These are phyloP conservation scores for Escarpia spicata DNA, from an alignment of 2,888 invertebrate species.

Conservation along the genomic window DNA sequence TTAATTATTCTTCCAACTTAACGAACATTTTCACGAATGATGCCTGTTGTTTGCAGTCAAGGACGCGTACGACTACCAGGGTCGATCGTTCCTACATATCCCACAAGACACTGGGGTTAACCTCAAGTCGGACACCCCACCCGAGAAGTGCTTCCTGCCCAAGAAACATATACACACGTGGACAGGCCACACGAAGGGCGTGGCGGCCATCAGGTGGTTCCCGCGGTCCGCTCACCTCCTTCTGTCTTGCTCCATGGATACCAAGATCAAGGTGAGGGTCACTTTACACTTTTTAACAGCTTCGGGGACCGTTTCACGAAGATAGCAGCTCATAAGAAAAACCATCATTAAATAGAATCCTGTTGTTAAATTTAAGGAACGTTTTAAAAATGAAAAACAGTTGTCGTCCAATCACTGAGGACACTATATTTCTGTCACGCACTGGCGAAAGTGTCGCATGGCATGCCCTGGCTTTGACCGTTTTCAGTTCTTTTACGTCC, in stretches of 20 bases:
- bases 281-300: too few relatives aligned
- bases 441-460: too few relatives aligned
- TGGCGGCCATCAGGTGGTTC: conserved; percentile 94
- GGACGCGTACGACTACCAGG: conserved; percentile 91
- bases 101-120: conserved; percentile 94
- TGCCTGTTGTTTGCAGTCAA: conserved; percentile 75
- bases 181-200: conserved; percentile 94
- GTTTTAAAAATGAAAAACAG: too few relatives aligned
- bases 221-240: conserved; percentile 93
- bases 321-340: too few relatives aligned
- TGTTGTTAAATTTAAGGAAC: too few relatives aligned
- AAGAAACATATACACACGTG: conserved; percentile 96
- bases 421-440: too few relatives aligned
- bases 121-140: conserved; percentile 85
- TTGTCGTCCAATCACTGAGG: too few relatives aligned
- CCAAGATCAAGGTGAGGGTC: conserved; percentile 84
- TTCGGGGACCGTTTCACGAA: too few relatives aligned
- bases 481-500: too few relatives aligned
- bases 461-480: too few relatives aligned
- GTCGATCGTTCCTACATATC: conserved; percentile 90
- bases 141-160: conserved; percentile 94
- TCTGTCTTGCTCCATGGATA: conserved; percentile 96
- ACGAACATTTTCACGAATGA: neutral
- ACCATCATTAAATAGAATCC: too few relatives aligned
- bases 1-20: too few relatives aligned